Evolutionary conservation across 2,888 invertebrate genomes (phyloP).

Genomic region (Acanthacorydalis orientalis): DNA sequence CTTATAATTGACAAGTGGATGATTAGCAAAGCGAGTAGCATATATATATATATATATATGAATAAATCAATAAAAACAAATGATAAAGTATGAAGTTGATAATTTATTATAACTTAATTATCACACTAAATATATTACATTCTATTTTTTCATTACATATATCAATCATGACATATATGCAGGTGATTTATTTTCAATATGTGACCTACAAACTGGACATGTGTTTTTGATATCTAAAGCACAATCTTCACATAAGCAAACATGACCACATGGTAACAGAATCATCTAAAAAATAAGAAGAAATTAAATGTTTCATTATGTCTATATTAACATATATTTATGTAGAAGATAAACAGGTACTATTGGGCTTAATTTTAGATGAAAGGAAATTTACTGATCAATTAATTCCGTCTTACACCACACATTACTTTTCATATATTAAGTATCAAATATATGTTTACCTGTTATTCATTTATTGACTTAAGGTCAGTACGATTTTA

Average conservation of each 20-base stretch:
- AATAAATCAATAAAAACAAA: not conserved
- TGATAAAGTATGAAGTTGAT: not conserved
- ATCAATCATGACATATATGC: constrained; percentile 51
- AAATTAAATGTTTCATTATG: not conserved
- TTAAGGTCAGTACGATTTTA: no score
- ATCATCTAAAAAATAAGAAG: constrained; percentile 42
- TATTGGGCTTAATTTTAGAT: not conserved
- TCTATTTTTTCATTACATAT: not conserved
- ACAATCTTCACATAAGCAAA: constrained; percentile 80
- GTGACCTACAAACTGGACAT: constrained; percentile 68
- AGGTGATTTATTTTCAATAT: constrained; percentile 50
- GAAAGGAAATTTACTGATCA: constrained; percentile 2
- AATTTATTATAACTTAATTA: constrained; percentile 2
- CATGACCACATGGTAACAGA: constrained; percentile 76
- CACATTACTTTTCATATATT: no score
- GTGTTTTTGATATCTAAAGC: constrained; percentile 43
- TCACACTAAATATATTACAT: constrained; percentile 5
- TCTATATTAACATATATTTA: constrained; percentile 1
- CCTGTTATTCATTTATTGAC: no score
- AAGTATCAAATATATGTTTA: no score
- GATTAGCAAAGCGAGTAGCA: no score
- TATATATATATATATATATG: no score
- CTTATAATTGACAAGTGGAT: no score
- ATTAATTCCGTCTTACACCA: no score
- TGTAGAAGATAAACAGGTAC: not conserved